A percentile compares a stretch with the other conserved stretches of the same genome.
These are phyloP conservation scores for Telmatherina bonti DNA, from an alignment of 2,797 vertebrate genomes.

Conservation along the genomic window DNA sequence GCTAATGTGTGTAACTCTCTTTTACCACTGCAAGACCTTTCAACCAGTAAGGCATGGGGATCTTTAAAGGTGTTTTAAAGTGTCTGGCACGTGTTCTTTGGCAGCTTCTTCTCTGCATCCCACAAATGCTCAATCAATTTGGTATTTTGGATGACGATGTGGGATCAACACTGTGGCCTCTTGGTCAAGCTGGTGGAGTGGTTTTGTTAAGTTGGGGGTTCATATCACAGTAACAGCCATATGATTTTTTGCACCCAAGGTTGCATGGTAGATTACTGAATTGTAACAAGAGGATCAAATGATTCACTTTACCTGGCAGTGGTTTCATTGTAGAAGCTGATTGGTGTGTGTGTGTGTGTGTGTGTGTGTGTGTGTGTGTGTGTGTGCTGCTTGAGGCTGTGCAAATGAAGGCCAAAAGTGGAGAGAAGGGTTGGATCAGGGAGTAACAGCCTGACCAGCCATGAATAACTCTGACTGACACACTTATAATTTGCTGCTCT, in stretches of 20 bases:
- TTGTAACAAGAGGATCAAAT: background rate
- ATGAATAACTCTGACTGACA: slow-evolving; percentile 21
- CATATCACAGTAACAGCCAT: background rate
- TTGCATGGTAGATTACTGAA: background rate
- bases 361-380: background rate
- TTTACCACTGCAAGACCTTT: background rate
- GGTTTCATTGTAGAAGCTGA: background rate
- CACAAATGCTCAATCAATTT: background rate
- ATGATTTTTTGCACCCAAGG: background rate
- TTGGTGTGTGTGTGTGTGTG: background rate
- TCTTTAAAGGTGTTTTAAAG: background rate
- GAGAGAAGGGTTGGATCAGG: slow-evolving; percentile 8
- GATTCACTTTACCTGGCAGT: background rate
- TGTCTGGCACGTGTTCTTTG: background rate
- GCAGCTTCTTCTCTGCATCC: background rate
- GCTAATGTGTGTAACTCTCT: background rate
- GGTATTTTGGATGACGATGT: background rate
- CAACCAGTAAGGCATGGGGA: background rate
- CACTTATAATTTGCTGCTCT: background rate
- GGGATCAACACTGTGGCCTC: background rate
- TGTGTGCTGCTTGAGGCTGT: background rate
- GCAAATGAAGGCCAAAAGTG: slow-evolving; percentile 17
- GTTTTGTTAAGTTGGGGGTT: background rate
- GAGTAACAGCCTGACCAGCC: slow-evolving; percentile 27
- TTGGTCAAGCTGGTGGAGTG: background rate